Conservation (phyloP, 2,888 invertebrate genomes). For the Drosophila acutilabella region DNA sequence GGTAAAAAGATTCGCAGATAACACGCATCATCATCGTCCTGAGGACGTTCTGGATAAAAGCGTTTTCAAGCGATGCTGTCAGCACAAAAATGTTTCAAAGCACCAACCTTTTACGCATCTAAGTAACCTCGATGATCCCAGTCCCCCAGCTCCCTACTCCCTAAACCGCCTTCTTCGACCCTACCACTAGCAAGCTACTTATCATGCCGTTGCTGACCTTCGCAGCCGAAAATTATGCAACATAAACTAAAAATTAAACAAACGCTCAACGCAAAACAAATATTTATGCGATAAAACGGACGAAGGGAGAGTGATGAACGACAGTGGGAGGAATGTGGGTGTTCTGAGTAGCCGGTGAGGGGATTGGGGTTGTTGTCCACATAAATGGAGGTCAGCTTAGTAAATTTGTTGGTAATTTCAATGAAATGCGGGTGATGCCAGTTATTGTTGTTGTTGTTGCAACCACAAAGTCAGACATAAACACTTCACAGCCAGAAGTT, state of each 20-base stretch:
- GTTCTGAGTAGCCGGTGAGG: too few species aligned
- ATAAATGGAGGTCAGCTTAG: conserved; percentile 6
- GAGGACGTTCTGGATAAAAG: conserved; percentile 32
- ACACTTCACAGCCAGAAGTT: conserved; percentile 60
- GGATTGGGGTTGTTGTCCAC: not conserved
- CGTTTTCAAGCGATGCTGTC: conserved; percentile 60
- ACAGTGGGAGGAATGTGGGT: not conserved
- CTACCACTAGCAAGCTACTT: conserved; percentile 6
- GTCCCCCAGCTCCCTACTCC: not conserved
- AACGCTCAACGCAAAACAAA: conserved; percentile 47
- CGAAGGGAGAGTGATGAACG: not conserved
- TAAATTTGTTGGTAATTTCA: conserved; percentile 27
- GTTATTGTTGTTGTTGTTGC: conserved; percentile 11
- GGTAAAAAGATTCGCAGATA: conserved; percentile 32
- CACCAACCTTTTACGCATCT: conserved; percentile 22
- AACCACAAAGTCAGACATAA: conserved; percentile 67
- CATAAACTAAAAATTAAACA: conserved; percentile 78
- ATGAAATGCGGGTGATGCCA: conserved; percentile 47
- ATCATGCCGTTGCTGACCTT: conserved; percentile 42
- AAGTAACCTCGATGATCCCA: conserved; percentile 1
- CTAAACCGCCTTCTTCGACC: too few species aligned
- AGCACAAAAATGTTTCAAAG: conserved; percentile 58
- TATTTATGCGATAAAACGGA: conserved; percentile 28
- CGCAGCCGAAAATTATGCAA: conserved; percentile 72
- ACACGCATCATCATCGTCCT: conserved; percentile 47